These are phyloP conservation scores for Patella ulyssiponensis DNA, from an alignment of 2,888 invertebrate species.

Conservation along the genomic window DNA sequence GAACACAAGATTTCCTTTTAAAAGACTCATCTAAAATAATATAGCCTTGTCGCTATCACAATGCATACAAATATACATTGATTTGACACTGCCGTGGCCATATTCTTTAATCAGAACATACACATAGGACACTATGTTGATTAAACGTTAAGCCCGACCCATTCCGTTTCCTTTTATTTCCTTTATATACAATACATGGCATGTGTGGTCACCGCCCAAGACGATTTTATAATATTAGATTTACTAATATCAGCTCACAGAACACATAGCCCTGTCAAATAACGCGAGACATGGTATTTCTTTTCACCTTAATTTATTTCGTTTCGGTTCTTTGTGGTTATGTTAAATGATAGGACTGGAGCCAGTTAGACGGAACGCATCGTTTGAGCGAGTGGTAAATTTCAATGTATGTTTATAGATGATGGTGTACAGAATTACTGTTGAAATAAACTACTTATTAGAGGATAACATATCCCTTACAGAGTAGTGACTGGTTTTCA, in stretches of 20 bases:
- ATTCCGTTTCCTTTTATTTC: too few relatives aligned
- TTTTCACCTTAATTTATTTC: slow-evolving; percentile 4
- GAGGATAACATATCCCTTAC: neutral
- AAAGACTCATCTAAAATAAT: too few relatives aligned
- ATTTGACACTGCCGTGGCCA: too few relatives aligned
- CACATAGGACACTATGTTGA: too few relatives aligned
- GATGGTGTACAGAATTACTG: slow-evolving; percentile 9
- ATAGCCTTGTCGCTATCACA: too few relatives aligned
- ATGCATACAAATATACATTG: too few relatives aligned
- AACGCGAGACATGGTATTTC: slow-evolving; percentile 2
- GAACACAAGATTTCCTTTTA: too few relatives aligned
- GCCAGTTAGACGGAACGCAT: neutral
- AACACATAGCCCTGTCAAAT: neutral
- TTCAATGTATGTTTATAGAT: slow-evolving; percentile 3
- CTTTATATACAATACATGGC: neutral
- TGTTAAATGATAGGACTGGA: slow-evolving; percentile 5
- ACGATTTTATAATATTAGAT: slow-evolving; percentile 8
- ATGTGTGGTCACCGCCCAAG: slow-evolving; percentile 9
- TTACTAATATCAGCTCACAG: neutral
- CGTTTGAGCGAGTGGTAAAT: neutral
- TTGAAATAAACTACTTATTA: slow-evolving; percentile 13
- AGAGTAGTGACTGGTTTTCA: too few relatives aligned
- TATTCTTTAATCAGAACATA: too few relatives aligned
- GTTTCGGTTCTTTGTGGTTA: neutral
- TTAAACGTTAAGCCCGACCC: too few relatives aligned